These are phyloP conservation scores for Trachelus stipa DNA, from an alignment of 2,888 invertebrate species.

Conservation along the genomic window DNA sequence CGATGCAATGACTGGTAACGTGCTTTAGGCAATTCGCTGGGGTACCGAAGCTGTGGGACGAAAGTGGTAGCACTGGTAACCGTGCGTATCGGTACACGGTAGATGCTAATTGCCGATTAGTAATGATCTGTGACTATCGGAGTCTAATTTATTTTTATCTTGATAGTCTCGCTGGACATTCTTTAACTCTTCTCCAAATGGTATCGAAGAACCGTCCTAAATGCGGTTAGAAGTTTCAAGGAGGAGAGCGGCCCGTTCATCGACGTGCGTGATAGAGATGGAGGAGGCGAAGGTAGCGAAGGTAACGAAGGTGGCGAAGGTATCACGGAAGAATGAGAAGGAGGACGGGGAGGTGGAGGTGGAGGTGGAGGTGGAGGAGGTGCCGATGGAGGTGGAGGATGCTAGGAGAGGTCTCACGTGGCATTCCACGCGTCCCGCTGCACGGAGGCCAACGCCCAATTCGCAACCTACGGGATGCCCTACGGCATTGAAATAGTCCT, in stretches of 20 bases:
- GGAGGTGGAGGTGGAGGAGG: slow-evolving; percentile 15
- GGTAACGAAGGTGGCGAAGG: neutral
- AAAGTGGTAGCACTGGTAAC: too few relatives aligned
- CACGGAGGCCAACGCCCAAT: slow-evolving; percentile 56
- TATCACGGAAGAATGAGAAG: slow-evolving; percentile 2
- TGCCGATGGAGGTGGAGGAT: slow-evolving; percentile 2
- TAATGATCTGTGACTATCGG: too few relatives aligned
- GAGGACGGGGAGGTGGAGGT: slow-evolving; percentile 11
- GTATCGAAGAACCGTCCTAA: too few relatives aligned
- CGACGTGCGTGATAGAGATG: neutral
- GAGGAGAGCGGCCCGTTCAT: neutral
- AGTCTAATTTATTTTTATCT: too few relatives aligned
- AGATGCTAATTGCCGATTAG: too few relatives aligned
- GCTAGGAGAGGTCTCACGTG: slow-evolving; percentile 16
- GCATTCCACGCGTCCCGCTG: slow-evolving; percentile 23
- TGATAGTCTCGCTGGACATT: too few relatives aligned
- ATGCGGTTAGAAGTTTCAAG: too few relatives aligned
- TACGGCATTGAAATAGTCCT: slow-evolving; percentile 38
- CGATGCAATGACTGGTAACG: too few relatives aligned
- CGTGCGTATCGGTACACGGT: too few relatives aligned
- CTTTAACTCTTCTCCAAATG: too few relatives aligned
- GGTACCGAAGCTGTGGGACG: too few relatives aligned
- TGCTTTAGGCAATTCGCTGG: too few relatives aligned
- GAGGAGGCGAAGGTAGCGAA: neutral
- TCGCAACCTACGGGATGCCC: slow-evolving; percentile 46